Percentiles rank a stretch among this genome's conserved stretches.
These are phyloP conservation scores for Acleris sparsana DNA, from an alignment of 2,888 invertebrate genomes.

Conservation along the genomic window DNA sequence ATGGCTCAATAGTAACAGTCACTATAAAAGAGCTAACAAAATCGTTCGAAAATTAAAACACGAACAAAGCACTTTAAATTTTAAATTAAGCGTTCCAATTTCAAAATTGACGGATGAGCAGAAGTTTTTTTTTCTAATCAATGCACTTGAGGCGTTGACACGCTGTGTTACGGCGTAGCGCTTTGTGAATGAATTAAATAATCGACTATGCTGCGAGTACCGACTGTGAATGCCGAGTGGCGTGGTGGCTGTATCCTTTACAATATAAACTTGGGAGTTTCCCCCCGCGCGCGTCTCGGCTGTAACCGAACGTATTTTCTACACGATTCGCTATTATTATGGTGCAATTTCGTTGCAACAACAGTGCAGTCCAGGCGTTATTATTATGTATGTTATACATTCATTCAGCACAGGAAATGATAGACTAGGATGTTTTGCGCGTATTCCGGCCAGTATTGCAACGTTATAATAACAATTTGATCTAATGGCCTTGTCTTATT, in stretches of 20 bases:
- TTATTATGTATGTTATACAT: not conserved
- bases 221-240: conserved; percentile 60
- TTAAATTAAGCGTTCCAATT: conserved; percentile 13
- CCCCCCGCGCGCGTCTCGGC: conserved; percentile 55
- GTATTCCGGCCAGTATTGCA: no score
- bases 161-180: conserved; percentile 7
- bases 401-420: no score
- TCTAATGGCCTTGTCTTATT: no score
- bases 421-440: no score
- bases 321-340: conserved; percentile 37
- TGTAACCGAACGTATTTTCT: conserved; percentile 40
- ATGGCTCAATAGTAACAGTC: conserved; percentile 42
- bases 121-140: conserved; percentile 20
- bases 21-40: conserved; percentile 42
- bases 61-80: not conserved
- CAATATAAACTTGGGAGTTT: conserved; percentile 62
- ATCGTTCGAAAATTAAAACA: conserved; percentile 24
- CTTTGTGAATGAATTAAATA: conserved; percentile 30
- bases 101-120: conserved; percentile 14
- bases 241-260: conserved; percentile 53
- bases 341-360: conserved; percentile 46
- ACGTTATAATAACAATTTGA: no score
- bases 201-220: conserved; percentile 49
- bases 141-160: conserved; percentile 7
- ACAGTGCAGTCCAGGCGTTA: conserved; percentile 2